phyloP scores from a whole-genome alignment of 2,797 vertebrate species.

The Varecia variegata region DNA sequence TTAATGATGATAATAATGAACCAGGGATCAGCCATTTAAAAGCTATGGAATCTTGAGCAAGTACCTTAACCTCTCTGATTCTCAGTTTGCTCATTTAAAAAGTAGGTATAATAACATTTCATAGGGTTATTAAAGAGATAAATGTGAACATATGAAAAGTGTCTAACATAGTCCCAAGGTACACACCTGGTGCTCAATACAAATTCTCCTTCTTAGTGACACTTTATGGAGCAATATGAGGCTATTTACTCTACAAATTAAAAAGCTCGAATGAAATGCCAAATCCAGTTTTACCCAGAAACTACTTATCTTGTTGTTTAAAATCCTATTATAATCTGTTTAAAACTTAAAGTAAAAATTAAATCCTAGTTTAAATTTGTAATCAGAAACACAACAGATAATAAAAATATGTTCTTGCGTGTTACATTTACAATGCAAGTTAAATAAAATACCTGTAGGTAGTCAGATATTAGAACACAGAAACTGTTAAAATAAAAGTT shows the following conservation, averaged over 20 bases:
- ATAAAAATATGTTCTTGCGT: slow-evolving; percentile 31
- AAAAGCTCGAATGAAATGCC: not conserved
- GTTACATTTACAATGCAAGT: slow-evolving; percentile 2
- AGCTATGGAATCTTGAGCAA: not conserved
- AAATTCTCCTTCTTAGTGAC: not conserved
- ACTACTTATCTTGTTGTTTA: slow-evolving; percentile 14
- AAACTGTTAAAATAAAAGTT: slow-evolving; percentile 30
- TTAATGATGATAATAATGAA: not conserved
- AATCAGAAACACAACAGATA: slow-evolving; percentile 48
- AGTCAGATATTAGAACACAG: slow-evolving; percentile 2
- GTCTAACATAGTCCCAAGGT: not conserved
- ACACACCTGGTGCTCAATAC: not conserved
- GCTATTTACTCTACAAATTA: not conserved
- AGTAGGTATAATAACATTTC: not conserved
- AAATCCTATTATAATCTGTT: slow-evolving; percentile 23
- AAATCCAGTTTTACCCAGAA: slow-evolving; percentile 21
- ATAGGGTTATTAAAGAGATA: not conserved
- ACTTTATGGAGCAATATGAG: not conserved
- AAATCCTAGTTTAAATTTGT: slow-evolving; percentile 41
- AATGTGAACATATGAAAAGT: not conserved
- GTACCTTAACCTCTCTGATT: slow-evolving; percentile 5
- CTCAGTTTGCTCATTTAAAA: slow-evolving; percentile 17
- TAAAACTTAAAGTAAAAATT: slow-evolving; percentile 55
- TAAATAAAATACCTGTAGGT: slow-evolving; percentile 27
- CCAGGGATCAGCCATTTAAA: not conserved